A percentile compares a stretch with the other conserved stretches of the same genome.
These are phyloP conservation scores for Cylas formicarius DNA, from an alignment of 1,140 invertebrate species.

Conservation along the genomic window DNA sequence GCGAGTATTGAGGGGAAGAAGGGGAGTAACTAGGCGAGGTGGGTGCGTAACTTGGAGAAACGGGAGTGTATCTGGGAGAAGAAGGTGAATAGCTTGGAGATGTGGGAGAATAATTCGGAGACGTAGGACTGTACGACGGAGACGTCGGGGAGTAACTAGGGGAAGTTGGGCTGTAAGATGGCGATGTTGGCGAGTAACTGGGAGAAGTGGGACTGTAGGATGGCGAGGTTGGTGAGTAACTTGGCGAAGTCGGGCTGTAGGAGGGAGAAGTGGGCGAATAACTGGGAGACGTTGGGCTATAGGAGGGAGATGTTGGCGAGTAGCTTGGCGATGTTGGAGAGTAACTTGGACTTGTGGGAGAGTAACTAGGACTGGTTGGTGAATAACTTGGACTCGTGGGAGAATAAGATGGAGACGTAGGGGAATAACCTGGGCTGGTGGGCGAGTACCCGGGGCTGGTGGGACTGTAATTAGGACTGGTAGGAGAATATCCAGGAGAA, in stretches of 20 bases:
- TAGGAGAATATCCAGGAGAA: slow-evolving; percentile 67
- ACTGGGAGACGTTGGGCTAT: slow-evolving; percentile 68
- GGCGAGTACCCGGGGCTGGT: slow-evolving; percentile 72
- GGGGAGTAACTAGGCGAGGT: slow-evolving; percentile 70
- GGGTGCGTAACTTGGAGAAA: slow-evolving; percentile 58
- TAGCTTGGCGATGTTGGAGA: slow-evolving; percentile 71
- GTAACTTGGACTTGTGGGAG: slow-evolving; percentile 72
- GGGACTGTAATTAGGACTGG: slow-evolving; percentile 76
- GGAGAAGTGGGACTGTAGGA: slow-evolving; percentile 73
- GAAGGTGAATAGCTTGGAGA: slow-evolving; percentile 77
- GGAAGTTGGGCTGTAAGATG: slow-evolving; percentile 61
- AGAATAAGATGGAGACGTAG: slow-evolving; percentile 63
- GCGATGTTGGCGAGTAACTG: slow-evolving; percentile 64
- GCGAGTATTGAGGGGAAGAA: slow-evolving; percentile 74
- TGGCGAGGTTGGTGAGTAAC: slow-evolving; percentile 74
- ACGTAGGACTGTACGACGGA: slow-evolving; percentile 61
- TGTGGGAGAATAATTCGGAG: slow-evolving; percentile 65
- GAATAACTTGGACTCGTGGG: slow-evolving; percentile 71
- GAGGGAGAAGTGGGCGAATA: slow-evolving; percentile 59
- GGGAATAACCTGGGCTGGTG: slow-evolving; percentile 60
- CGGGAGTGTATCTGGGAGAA: slow-evolving; percentile 60
- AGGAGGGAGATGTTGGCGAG: slow-evolving; percentile 70
- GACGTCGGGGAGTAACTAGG: slow-evolving; percentile 66
- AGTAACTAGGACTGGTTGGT: slow-evolving; percentile 68
- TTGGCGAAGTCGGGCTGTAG: slow-evolving; percentile 61